Evolutionary conservation across 1,140 invertebrate genomes (phyloP), one percentile per base, ranked within the genome.

Genomic region (Babylonia areolata): DNA sequence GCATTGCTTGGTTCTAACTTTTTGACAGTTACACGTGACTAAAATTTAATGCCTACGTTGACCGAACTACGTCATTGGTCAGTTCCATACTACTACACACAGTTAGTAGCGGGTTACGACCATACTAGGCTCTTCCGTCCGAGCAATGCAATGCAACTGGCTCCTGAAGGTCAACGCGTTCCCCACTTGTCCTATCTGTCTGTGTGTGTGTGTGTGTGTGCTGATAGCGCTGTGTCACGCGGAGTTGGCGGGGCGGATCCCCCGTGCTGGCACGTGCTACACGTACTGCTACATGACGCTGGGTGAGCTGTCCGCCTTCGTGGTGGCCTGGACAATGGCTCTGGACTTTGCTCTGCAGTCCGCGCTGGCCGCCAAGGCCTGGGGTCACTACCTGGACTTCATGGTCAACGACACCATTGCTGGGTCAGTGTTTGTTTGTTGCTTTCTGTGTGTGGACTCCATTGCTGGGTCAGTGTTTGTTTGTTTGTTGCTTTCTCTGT

Each of bases 291-390:
- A 95, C 85, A 89, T 91, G 3, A 91, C 97, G 46, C 95, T 98
- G 78, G 98, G 98, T 3, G 98, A 99, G 94, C 97, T 99, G 90
- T 98, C 97, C 96, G 98, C 98, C 0, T 99, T 99, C 91, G 96
- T 98, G 42, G 98, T 98, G 88, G 98, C 98, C n/a, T 99, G 98
- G 98, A 98, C 98, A 92, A 97, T 98, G 89, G 95, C 98, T 69
- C 94, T 99, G 84, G 98, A 99, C 93, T 97, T 98, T 90, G 97
- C 98, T 96, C 97, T 98, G 87, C 97, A 89, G 12, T 91, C 90
- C 9, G 91, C 92, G 1, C 85, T 90, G 64, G 89, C 89, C 15
- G 90, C 91, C 15, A 93, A 93, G 71, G 92, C 92, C 5, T 91
- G 92, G 91, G 91, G 91, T 75, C 90, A 92, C 42, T 93, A 94